Evolutionary conservation across 2,888 invertebrate species (phyloP), one percentile per base, ranked within the genome.

Genomic region (Dolichomitus sp.): DNA sequence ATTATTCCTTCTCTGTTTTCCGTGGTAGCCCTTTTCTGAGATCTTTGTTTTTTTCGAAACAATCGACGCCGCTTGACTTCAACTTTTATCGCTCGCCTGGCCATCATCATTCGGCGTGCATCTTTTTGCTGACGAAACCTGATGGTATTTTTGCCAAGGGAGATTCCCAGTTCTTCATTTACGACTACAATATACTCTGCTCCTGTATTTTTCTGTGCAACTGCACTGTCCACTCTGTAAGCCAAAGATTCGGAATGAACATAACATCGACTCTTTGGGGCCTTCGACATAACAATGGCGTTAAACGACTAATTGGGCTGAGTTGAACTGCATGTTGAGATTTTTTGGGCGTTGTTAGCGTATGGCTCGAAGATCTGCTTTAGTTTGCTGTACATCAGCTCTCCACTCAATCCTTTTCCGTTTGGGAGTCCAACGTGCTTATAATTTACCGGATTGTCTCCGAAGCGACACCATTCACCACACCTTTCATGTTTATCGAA

Each of bases 401-500:
- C 11, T 42, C 57, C 66, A 1, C 19, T 23, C 4, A 81, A 45
- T 19, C 42, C 30, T 54, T 66, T 63, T 9, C 70, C 81, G 6
- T 30, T n/a, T 5, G 81, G 76, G 3, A 81, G 65, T 6, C 63
- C 45, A 66, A 30, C 42, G 27, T 82, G 65, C 30, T 50, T 14
- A 12, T 80, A 75, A 37, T 69, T 69, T 5, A 37, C 37, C 11
- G 54, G 54, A 27, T 54, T 12, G 0, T 27, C 12, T 54, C 9
- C 9, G 19, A 19, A 63, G 9, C 42, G n/a, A 63, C 88, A 88
- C 87, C 85, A 88, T n/a, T 33, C 23, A 1, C 81, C 83, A 61
- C 86, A 88, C 9, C 68, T 33, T 12, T 80, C 84, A 50, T 87
- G 87, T 14, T 82, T 57, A 40, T 70, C 83, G 61, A 85, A 88